Base-by-base conservation (phyloP, 53 echinoderm and acorn worm genomes). In the Henricia sp. region DNA sequence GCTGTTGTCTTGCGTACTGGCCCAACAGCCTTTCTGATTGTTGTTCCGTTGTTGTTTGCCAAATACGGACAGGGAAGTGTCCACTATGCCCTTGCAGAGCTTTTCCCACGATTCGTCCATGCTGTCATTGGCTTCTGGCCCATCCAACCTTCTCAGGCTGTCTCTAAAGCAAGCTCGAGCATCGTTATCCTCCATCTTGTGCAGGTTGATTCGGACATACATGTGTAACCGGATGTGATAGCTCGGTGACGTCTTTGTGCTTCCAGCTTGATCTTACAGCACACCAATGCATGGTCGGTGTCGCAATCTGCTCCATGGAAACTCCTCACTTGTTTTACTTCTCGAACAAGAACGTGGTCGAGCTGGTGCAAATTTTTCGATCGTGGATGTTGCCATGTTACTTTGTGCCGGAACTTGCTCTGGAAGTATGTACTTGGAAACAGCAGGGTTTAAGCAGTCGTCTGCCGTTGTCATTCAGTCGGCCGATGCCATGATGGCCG, bases 381-480 rank as follows among this genome's bases (percentile, higher is more conserved):
- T 14, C 66, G 72, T 0, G 83, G 88, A 12, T 83, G 88, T 72
- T 37, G 50, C 84, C 89, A 84, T 2, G 84, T 72, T 3, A 86
- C 85, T 23, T 25, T 77, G 80, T 90, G 80, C 8, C 40, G 50
- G 4, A 58, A 43, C 44, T 86, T 70, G 28, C 72, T 72, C 4
- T 40, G 17, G 55, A 89, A 89, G 67, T 25, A 84, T 1, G 83
- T 62, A 74, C 83, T 89, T 3, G 72, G 41, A 35, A 56, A 24
- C 72, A 56, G 54, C 85, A 85, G 3, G 74, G 42, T n/a, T 85
- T 63, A 1, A 85, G 72, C 29, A 82, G 67, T 13, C 83, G 19
- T n/a, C 89, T 85, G 6, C 74, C 86, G 39, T 89, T 92, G 29
- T 73, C 64, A 72, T 91, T 87, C 17, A 89, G 46, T 21, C 76